Conservation (phyloP, 2,113 vertebrate species). For the Phoxinus phoxinus region DNA sequence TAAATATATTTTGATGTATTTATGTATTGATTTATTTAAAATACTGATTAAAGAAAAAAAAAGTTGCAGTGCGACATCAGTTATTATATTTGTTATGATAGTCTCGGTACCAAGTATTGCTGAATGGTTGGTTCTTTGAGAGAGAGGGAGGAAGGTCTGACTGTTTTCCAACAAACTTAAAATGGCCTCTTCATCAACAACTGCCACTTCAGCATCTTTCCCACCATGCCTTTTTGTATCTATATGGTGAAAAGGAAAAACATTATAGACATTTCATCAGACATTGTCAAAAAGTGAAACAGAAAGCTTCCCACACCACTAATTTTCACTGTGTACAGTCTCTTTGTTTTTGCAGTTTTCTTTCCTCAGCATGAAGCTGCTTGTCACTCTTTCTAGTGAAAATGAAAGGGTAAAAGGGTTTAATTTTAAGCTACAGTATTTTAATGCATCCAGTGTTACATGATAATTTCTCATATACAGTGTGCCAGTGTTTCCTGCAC, state of each 20-base stretch:
- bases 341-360: too few species aligned
- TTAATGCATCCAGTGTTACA: not conserved
- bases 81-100: not conserved
- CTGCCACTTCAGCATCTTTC: constrained; percentile 81
- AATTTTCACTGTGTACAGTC: too few species aligned
- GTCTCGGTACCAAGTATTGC: constrained; percentile 76
- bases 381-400: too few species aligned
- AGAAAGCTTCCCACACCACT: too few species aligned
- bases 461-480: not conserved
- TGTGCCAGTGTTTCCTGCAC: not conserved
- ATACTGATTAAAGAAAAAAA: not conserved
- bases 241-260: constrained; percentile 57
- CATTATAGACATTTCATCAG: too few species aligned
- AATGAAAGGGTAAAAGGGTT: too few species aligned
- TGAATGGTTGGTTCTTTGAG: constrained; percentile 85
- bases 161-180: constrained; percentile 93
- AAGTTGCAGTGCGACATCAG: not conserved
- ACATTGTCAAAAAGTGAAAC: too few species aligned
- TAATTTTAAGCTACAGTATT: not conserved
- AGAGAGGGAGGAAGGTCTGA: constrained; percentile 88
- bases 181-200: constrained; percentile 97
- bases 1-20: not conserved
- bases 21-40: not conserved
- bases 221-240: constrained; percentile 67
- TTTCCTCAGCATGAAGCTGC: too few species aligned